These are phyloP conservation scores for Litoditis marina DNA, from an alignment of 2,888 invertebrate genomes.

Conservation along the genomic window DNA sequence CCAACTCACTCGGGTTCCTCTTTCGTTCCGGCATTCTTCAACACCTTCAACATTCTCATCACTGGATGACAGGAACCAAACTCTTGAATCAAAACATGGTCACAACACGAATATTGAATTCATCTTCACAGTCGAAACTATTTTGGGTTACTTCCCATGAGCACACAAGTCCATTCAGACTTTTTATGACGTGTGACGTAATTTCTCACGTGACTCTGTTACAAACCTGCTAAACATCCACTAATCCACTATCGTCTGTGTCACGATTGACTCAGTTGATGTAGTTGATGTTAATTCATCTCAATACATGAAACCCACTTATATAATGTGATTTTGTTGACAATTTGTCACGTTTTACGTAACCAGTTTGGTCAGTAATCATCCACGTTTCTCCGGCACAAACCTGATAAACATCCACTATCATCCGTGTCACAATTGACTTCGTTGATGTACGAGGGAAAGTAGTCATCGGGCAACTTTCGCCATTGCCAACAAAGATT, in stretches of 20 bases:
- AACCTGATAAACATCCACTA: constrained; percentile 40
- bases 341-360: not conserved
- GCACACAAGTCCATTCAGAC: no score
- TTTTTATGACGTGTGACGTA: no score
- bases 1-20: constrained; percentile 11
- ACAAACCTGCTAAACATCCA: no score
- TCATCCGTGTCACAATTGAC: constrained; percentile 38
- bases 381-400: no score
- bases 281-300: not conserved
- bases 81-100: constrained; percentile 22
- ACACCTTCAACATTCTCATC: constrained; percentile 26
- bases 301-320: not conserved
- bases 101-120: not conserved
- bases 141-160: no score
- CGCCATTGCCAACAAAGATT: constrained; percentile 47
- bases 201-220: no score
- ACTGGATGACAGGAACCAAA: constrained; percentile 41
- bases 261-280: not conserved
- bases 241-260: no score
- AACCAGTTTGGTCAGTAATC: no score
- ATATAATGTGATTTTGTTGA: not conserved
- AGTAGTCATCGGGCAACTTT: constrained; percentile 35
- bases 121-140: no score
- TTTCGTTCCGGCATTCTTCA: constrained; percentile 24
- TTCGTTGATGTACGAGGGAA: constrained; percentile 43